phyloP scores from a whole-genome alignment of 2,888 invertebrate species.

The Calliopum simillimum region DNA sequence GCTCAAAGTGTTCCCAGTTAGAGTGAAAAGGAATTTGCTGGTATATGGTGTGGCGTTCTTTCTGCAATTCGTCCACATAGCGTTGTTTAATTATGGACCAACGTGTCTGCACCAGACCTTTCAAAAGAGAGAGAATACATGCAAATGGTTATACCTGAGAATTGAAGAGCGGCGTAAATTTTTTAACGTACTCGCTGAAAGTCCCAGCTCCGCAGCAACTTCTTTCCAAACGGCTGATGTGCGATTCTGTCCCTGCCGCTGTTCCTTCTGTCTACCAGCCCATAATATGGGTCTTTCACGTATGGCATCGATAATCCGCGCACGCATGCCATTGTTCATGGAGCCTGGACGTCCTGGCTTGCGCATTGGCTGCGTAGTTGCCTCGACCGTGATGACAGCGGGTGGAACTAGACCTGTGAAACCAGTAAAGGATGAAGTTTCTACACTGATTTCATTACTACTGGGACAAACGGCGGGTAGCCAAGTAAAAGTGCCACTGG shows the following conservation, averaged over 20 bases:
- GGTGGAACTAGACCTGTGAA: constrained; percentile 63
- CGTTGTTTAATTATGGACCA: constrained; percentile 63
- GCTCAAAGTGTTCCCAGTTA: constrained; percentile 63
- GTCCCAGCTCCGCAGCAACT: constrained; percentile 59
- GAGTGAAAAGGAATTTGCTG: constrained; percentile 57
- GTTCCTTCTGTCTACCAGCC: constrained; percentile 57
- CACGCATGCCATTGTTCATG: constrained; percentile 63
- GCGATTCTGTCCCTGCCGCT: constrained; percentile 60
- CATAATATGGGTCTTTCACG: constrained; percentile 59
- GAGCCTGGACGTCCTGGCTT: constrained; percentile 62
- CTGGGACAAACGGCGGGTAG: constrained; percentile 44
- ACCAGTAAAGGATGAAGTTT: constrained; percentile 50
- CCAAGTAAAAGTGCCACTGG: constrained; percentile 63
- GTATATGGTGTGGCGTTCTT: constrained; percentile 60
- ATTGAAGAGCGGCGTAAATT: not conserved
- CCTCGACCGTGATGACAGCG: constrained; percentile 58
- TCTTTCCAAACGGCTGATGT: constrained; percentile 63
- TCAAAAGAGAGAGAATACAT: not conserved
- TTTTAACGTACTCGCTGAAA: constrained; percentile 58
- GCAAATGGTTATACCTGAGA: not conserved
- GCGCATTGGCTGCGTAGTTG: constrained; percentile 53
- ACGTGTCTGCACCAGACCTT: constrained; percentile 61
- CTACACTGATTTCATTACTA: not conserved
- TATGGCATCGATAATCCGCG: constrained; percentile 61
- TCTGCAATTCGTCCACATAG: constrained; percentile 61